Conservation (phyloP, 2,888 invertebrate genomes). For the Oscheius sp. region DNA sequence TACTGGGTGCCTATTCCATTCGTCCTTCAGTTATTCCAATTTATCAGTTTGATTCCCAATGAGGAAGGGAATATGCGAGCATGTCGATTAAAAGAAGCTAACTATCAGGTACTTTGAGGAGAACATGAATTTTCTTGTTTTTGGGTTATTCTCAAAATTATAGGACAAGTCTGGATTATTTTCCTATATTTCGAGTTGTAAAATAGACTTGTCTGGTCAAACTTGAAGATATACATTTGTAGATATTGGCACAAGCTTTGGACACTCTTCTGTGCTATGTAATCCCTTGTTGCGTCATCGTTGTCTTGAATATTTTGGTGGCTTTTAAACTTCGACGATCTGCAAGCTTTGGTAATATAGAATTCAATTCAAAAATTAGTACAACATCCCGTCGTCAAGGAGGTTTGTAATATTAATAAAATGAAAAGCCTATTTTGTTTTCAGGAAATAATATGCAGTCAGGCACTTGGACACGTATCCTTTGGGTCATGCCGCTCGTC, state of each 20-base stretch:
- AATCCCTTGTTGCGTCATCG: slow-evolving; percentile 65
- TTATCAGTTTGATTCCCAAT: slow-evolving; percentile 55
- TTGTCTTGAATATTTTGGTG: slow-evolving; percentile 63
- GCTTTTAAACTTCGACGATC: slow-evolving; percentile 54
- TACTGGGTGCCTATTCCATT: slow-evolving; percentile 69
- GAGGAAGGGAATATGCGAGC: slow-evolving; percentile 37
- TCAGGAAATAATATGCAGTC: slow-evolving; percentile 34
- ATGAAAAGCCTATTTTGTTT: not conserved
- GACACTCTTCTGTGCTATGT: slow-evolving; percentile 67
- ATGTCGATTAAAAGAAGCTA: slow-evolving; percentile 46
- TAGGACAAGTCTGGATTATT: no score
- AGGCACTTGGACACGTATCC: slow-evolving; percentile 61
- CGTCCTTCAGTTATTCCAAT: slow-evolving; percentile 65
- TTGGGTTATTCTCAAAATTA: no score
- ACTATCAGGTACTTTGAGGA: slow-evolving; percentile 44
- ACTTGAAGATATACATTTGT: slow-evolving; percentile 25
- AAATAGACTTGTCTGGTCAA: no score
- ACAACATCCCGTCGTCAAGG: slow-evolving; percentile 45
- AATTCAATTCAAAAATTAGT: slow-evolving; percentile 31
- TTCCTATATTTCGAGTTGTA: no score
- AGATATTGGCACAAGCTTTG: slow-evolving; percentile 59
- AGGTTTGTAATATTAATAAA: slow-evolving; percentile 16
- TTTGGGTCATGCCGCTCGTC: slow-evolving; percentile 69
- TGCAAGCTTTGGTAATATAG: slow-evolving; percentile 39
- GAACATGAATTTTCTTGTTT: not conserved